These are phyloP conservation scores for Formica aserva DNA, from an alignment of 2,888 invertebrate genomes.

Conservation along the genomic window DNA sequence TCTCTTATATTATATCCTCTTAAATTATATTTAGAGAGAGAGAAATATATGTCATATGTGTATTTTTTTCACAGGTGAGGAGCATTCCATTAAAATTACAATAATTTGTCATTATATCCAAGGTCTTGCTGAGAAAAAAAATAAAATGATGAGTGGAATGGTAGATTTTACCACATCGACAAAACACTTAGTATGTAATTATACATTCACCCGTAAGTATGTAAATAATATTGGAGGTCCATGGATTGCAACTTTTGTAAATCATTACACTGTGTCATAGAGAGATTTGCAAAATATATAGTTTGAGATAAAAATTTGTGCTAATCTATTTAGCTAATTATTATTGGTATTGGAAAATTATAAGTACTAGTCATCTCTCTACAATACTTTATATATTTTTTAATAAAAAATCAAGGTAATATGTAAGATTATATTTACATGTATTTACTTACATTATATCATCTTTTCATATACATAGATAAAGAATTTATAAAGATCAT, in stretches of 20 bases:
- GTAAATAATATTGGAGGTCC: constrained; percentile 85
- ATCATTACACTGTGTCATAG: constrained; percentile 82
- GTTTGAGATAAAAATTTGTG: background rate
- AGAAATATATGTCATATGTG: background rate
- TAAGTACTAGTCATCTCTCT: background rate
- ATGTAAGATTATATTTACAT: background rate
- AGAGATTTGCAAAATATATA: background rate
- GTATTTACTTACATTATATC: background rate
- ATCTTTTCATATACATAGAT: background rate
- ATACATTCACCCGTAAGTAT: constrained; percentile 86
- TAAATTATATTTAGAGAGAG: no score
- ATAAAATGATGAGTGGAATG: background rate
- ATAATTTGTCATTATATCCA: constrained; percentile 83
- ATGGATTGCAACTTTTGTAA: constrained; percentile 86
- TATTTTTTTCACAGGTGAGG: constrained; percentile 61
- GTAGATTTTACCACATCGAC: background rate
- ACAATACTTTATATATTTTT: constrained; percentile 6
- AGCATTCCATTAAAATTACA: constrained; percentile 86
- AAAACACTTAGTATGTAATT: constrained; percentile 75
- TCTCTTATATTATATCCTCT: background rate
- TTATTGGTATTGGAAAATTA: background rate
- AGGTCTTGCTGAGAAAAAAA: background rate
- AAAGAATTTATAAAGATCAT: constrained; percentile 1
- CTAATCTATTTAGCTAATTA: background rate
- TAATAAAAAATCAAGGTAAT: background rate